Base-by-base conservation (phyloP, 2,888 invertebrate genomes). In the Rapana venosa region DNA sequence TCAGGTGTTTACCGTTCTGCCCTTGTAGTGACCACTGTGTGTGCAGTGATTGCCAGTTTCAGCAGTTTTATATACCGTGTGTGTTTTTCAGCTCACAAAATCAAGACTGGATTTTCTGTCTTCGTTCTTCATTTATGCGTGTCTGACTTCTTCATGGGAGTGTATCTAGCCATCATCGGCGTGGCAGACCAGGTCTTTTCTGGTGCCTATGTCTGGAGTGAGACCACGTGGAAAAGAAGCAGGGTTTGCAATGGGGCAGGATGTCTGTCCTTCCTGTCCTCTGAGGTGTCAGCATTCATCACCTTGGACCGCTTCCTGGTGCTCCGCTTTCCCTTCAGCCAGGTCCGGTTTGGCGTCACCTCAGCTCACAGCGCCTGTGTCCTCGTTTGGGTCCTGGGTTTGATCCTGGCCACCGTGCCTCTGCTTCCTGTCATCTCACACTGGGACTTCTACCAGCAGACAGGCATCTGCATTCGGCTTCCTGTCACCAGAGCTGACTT, bases 381-480 rank as follows among this genome's bases (percentile, higher is more conserved):
- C 84, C 26, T 47, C 30, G 35, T 85, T 15, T 85, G 84, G 84
- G 13, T 30, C n/a, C 58, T 85, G n/a, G 84, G 84, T 11, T 17
- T 58, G 6, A 4, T 85, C 56, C 84, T 85, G 58, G 84, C 84
- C n/a, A 15, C 58, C 1, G 84, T 85, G 17, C 84, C 84, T 85
- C 58, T 85, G 58, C 84, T 85, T 5, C 84, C 84, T 30, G n/a
- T 85, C 26, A 85, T 58, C 30, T 36, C 84, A 15, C 84, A 85
- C 58, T 85, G 84, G 84, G 58, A 85, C 17, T 85, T 85, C 20
- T 85, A 85, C 84, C 15, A 22, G 30, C 84, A 58, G 58, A 85
- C 84, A 32, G 84, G 84, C 8, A 58, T 85, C 58, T 85, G 84
- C 20, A 85, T 85, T 85, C 84, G 58, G 20, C 58, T 85, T n/a